Evolutionary conservation across 2,888 invertebrate genomes (phyloP), one percentile per base, ranked within the genome.

Genomic region (Eledone cirrhosa): DNA sequence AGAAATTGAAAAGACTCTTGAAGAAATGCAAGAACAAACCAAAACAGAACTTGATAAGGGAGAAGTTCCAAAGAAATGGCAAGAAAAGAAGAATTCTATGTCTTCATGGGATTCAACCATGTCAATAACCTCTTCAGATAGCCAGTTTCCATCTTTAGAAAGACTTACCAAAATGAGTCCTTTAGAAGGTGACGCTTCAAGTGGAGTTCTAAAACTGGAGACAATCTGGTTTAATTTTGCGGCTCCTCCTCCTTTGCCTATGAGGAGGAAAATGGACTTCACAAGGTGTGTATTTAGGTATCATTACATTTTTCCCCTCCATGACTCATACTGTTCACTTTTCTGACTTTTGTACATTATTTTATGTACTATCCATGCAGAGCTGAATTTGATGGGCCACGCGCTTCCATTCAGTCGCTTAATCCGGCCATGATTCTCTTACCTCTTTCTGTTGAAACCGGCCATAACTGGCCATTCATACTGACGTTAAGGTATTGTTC

Each of bases 171-270:
- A 77, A 48, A 53, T 77, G 19, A 77, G 74, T 29, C 84, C 86
- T 27, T 83, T 91, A 29, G 84, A 86, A 78, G 91, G 91, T 7
- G 91, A 91, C 85, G 90, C 91, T 8, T 90, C 96, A 0, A 96
- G 96, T 0, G 96, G 96, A 86, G 94, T 95, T 2, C 95, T 97
- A 78, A 96, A 97, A 88, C 91, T 98, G 79, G 95, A 95, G 89
- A 94, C 95, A 0, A 95, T 97, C 72, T 98, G 98, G 98, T 97
- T 98, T 87, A 98, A 98, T 90, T 98, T 98, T 91, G 98, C 98
- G 8, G 98, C 98, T 0, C 98, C 98, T 0, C 98, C 98, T 0
- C 94, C 96, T 82, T 96, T 97, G 1, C 97, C 97, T 0, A 97
- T 97, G 76, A 97, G 97, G 0, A 93, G 96, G 84, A 97, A 97